Evolutionary conservation across 1,140 invertebrate genomes (phyloP), one percentile per base, ranked within the genome.

Genomic region (Drosophila bifasciata): DNA sequence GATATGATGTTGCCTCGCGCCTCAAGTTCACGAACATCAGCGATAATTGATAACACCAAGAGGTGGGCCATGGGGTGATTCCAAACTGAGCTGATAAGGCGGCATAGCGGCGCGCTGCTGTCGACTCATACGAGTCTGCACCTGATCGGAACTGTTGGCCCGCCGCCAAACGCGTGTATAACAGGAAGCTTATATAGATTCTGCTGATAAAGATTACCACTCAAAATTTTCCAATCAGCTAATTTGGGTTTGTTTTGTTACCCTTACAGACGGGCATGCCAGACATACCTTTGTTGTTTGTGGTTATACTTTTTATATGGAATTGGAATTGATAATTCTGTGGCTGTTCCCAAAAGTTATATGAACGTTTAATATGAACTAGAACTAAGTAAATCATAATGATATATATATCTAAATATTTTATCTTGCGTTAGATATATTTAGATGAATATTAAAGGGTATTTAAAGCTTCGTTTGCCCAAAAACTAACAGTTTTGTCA

Each of bases 11-110:
- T 21, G 19, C 19, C 59, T 49, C 15, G 41, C 64, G 70, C 41
- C 28, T 74, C 77, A 86, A 85, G 81, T 85, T 85, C 81, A 85
- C 36, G 84, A 59, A 19, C 81, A 68, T 36, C 32, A 13, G 11
- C 32, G 32, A 36, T 13, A 62, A 23, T n/a, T 48, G 80, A 85
- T 86, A 85, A 73, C 9, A 28, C 13, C 11, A 17, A 5, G 1
- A 13, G n/a, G 28, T 56, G 61, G 69, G 59, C 40, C 57, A 73
- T 75, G 71, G 71, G 71, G 71, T 59, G 71, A 75, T 75, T 44
- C 70, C 70, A 11, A 50, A 49, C 23, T 11, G 7, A n/a, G 28
- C 45, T 62, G 69, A 56, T 63, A 63, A 21, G 55, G 15, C 40
- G 58, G 52, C n/a, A n/a, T 3, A 21, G 19, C 19, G 19, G 3